These are phyloP conservation scores for Euspilapteryx auroguttella DNA, from an alignment of 2,888 invertebrate species.

Conservation along the genomic window DNA sequence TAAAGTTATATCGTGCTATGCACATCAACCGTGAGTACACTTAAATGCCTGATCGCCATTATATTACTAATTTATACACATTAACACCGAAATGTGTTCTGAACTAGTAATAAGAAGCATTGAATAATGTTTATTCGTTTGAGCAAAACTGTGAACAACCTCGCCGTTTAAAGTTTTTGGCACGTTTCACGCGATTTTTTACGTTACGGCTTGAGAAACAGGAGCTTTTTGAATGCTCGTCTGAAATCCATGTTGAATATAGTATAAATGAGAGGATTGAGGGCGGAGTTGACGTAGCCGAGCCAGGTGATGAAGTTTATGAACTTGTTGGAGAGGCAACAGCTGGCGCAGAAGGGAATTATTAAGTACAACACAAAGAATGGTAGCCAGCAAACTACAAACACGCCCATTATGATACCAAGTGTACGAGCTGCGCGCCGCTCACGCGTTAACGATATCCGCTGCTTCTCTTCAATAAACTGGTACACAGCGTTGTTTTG, in stretches of 20 bases:
- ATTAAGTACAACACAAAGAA: conserved; percentile 96
- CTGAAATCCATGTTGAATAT: conserved; percentile 94
- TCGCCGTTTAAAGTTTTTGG: conserved; percentile 26
- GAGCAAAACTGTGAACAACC: conserved; percentile 35
- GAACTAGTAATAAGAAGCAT: too few relatives aligned
- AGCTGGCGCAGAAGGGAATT: conserved; percentile 81
- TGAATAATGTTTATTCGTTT: too few relatives aligned
- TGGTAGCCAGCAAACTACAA: conserved; percentile 97
- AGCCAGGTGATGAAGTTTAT: conserved; percentile 93
- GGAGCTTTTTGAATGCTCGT: conserved; percentile 81
- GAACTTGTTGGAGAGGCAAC: conserved; percentile 78
- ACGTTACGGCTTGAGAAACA: conserved; percentile 41
- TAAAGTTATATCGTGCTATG: too few relatives aligned
- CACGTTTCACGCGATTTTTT: too few relatives aligned
- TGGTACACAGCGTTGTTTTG: conserved; percentile 73
- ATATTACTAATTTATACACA: too few relatives aligned
- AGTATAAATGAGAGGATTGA: conserved; percentile 94
- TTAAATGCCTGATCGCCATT: too few relatives aligned
- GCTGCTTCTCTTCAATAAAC: conserved; percentile 86
- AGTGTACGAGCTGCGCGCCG: conserved; percentile 91
- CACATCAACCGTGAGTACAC: conserved; percentile 21
- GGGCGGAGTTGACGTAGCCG: conserved; percentile 87
- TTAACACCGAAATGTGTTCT: too few relatives aligned
- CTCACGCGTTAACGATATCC: conserved; percentile 91
- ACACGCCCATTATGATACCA: conserved; percentile 97